Conservation (phyloP, 1,140 invertebrate species). For the Physella acuta region DNA sequence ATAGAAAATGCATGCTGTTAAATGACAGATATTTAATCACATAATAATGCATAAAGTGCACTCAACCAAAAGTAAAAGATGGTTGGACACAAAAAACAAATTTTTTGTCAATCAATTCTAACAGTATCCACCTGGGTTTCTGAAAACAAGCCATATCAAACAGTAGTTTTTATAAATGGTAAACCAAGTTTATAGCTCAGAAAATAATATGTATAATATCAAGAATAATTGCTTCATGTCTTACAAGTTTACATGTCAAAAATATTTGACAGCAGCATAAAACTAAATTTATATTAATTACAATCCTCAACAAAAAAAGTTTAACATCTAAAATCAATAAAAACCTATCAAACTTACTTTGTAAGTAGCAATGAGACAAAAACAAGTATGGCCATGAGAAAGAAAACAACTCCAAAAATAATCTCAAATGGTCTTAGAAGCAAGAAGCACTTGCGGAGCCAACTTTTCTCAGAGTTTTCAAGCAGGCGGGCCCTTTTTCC, state of each 20-base stretch:
- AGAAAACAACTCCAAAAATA: conserved; percentile 53
- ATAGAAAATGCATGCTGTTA: too few relatives aligned
- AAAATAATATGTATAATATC: too few relatives aligned
- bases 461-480: conserved; percentile 40
- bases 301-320: neutral
- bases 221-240: too few relatives aligned
- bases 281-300: neutral
- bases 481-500: conserved; percentile 50
- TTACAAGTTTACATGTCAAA: neutral
- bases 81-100: too few relatives aligned
- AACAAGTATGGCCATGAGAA: conserved; percentile 55
- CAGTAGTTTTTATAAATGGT: too few relatives aligned
- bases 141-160: too few relatives aligned
- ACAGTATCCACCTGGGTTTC: too few relatives aligned
- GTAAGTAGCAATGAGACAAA: conserved; percentile 61
- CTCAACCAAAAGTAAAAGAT: too few relatives aligned
- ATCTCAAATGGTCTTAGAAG: conserved; percentile 59
- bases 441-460: conserved; percentile 47
- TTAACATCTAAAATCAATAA: neutral
- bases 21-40: too few relatives aligned
- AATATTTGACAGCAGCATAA: neutral
- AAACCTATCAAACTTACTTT: conserved; percentile 49
- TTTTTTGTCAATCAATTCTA: too few relatives aligned
- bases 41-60: too few relatives aligned
- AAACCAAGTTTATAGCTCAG: too few relatives aligned